These are phyloP conservation scores for Sphaerophoria rueppellii DNA, from an alignment of 2,888 invertebrate genomes.

Conservation along the genomic window DNA sequence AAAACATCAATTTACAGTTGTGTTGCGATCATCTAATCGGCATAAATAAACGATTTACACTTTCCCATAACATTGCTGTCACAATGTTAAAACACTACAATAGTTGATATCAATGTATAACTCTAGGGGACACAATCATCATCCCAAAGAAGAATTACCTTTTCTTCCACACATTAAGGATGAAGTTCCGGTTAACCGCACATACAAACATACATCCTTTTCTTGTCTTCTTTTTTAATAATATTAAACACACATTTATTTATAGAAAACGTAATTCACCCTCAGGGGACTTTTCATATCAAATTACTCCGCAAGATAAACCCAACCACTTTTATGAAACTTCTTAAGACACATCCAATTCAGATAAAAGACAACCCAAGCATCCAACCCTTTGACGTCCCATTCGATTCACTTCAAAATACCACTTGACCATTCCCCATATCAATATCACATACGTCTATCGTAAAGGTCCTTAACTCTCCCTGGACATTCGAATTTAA, in stretches of 20 bases:
- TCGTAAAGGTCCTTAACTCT: constrained; percentile 37
- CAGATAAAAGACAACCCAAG: constrained; percentile 8
- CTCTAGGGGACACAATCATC: constrained; percentile 62
- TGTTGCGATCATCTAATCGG: constrained; percentile 64
- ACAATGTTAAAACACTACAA: constrained; percentile 23
- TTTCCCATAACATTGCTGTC: constrained; percentile 64
- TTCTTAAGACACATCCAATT: constrained; percentile 20
- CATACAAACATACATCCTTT: constrained; percentile 56
- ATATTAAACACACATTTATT: constrained; percentile 33
- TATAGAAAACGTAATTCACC: constrained; percentile 28
- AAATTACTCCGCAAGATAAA: constrained; percentile 63
- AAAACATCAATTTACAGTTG: constrained; percentile 64
- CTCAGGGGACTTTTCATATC: constrained; percentile 65
- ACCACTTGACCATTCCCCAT: constrained; percentile 65
- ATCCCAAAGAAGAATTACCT: constrained; percentile 31
- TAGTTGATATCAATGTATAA: constrained; percentile 23
- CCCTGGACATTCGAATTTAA: not conserved
- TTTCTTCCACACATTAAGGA: constrained; percentile 12
- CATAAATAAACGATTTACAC: constrained; percentile 72
- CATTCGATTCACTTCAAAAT: constrained; percentile 67
- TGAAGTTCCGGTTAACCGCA: constrained; percentile 73
- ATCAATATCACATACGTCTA: not conserved
- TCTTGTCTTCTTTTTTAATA: constrained; percentile 51
- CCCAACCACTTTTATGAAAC: constrained; percentile 43
- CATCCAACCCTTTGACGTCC: constrained; percentile 62